Base-by-base conservation (phyloP, 2,797 vertebrate genomes). In the Todus mexicanus region DNA sequence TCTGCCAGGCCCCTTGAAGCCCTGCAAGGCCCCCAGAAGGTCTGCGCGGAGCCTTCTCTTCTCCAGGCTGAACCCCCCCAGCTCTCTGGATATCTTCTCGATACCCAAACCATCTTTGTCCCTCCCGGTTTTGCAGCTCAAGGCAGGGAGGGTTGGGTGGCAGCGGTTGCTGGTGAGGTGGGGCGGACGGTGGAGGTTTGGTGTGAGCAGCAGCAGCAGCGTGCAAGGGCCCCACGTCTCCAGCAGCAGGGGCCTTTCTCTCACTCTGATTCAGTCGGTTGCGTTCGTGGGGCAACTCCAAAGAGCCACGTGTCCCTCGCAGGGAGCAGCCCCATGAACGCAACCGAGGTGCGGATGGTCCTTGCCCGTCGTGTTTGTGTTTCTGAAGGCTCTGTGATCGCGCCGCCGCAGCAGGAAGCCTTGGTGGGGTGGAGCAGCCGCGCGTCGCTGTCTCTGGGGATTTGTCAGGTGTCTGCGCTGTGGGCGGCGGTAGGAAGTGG, bases 81-180 rank as follows among this genome's bases (percentile, higher is more conserved):
- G 29, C 51, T 53, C 50, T 50, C 50, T 29, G 27, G 50, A 1
- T 5, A 0, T 15, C 51, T 43, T 23, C 4, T 37, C 3, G 1
- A 2, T 2, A 2, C 1, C 38, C 16, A 0, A 3, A 11, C n/a
- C 1, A 0, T 4, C 9, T 7, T 13, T 2, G 0, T 26, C 73
- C 57, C 31, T 50, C 11, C 38, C 5, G 2, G 35, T 31, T 13
- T 5, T 19, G 37, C 31, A 56, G 1, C 43, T 2, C 17, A 5
- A 11, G 20, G 7, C 31, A 3, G 11, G 4, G 15, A 4, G 54
- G 26, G 18, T 42, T 61, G 20, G 59, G 21, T 5, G 23, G 18
- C 31, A 40, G 63, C 4, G 56, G 1, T 20, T 25, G 2, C 22
- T 11, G 60, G 43, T 17, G 71, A 18, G 75, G 10, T 6, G 54